Evolutionary conservation across 1,140 invertebrate species (phyloP), one percentile per base, ranked within the genome.

Genomic region (Heterodera carotae): DNA sequence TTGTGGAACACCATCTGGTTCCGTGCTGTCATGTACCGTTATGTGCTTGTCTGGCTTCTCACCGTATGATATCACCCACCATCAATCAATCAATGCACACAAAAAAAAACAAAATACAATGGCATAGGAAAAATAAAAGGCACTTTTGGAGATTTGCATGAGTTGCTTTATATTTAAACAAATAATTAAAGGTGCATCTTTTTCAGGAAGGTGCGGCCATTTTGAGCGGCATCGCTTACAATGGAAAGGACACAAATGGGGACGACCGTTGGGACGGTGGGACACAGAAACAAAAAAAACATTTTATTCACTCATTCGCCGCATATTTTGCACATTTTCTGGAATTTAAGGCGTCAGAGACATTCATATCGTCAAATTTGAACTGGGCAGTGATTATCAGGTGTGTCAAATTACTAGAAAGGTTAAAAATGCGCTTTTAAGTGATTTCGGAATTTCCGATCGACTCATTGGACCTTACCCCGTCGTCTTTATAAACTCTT

Each of bases 141-240:
- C n/a, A n/a, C n/a, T n/a, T n/a, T n/a, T n/a, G n/a, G n/a, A n/a
- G n/a, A n/a, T n/a, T n/a, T n/a, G n/a, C n/a, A n/a, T n/a, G n/a
- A n/a, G n/a, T n/a, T n/a, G n/a, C n/a, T n/a, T n/a, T n/a, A n/a
- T n/a, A n/a, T n/a, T n/a, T n/a, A n/a, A n/a, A n/a, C n/a, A n/a
- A n/a, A n/a, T n/a, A n/a, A n/a, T n/a, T n/a, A n/a, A n/a, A 22
- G 6, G 76, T 29, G n/a, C 22, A 67, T 8, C 75, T 18, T 81
- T 80, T 80, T 34, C 69, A 89, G 88, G 89, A 90, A 81, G 89
- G 89, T 12, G 85, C 80, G 31, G 88, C 88, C n/a, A 90, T 89
- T 75, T 72, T 90, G 12, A 80, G 80, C 72, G 89, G 89, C 53
- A 72, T 90, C 59, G 85, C 88, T 25, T 89, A 90, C 80, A 89